Percentiles rank a stretch among this genome's conserved stretches.
Evolutionary conservation across 1,140 invertebrate genomes (phyloP).

Genomic region (Drosophila micromelanica): DNA sequence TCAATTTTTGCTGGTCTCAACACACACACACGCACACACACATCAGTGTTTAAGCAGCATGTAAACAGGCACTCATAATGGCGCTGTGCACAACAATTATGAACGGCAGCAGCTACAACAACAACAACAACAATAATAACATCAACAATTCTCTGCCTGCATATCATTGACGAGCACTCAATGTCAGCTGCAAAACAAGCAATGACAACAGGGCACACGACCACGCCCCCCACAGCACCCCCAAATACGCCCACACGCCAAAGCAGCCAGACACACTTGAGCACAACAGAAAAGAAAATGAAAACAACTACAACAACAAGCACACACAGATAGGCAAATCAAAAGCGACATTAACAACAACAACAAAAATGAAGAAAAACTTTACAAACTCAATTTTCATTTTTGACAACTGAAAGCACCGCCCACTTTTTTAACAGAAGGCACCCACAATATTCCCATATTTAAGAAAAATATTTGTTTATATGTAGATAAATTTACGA

Average conservation of each 20-base stretch:
- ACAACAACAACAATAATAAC: slow-evolving; percentile 27
- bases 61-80: slow-evolving; percentile 77
- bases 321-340: slow-evolving; percentile 31
- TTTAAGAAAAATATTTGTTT: slow-evolving; percentile 82
- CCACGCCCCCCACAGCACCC: slow-evolving; percentile 45
- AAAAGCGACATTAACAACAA: slow-evolving; percentile 26
- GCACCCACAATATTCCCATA: slow-evolving; percentile 68
- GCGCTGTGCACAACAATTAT: slow-evolving; percentile 63
- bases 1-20: slow-evolving; percentile 53
- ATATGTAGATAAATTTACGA: slow-evolving; percentile 74
- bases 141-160: slow-evolving; percentile 45
- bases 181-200: slow-evolving; percentile 80
- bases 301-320: slow-evolving; percentile 13
- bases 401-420: slow-evolving; percentile 61
- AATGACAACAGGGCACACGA: slow-evolving; percentile 66
- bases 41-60: slow-evolving; percentile 62
- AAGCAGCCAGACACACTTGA: slow-evolving; percentile 58
- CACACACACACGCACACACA: slow-evolving; percentile 16
- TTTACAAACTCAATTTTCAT: slow-evolving; percentile 79
- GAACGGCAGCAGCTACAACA: slow-evolving; percentile 31
- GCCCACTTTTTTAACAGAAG: slow-evolving; percentile 51
- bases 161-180: slow-evolving; percentile 82
- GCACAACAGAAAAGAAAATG: slow-evolving; percentile 11
- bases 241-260: slow-evolving; percentile 40
- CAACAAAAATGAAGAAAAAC: slow-evolving; percentile 43